Base-by-base conservation (phyloP, 2,113 vertebrate genomes). In the Cheilinus undulatus region DNA sequence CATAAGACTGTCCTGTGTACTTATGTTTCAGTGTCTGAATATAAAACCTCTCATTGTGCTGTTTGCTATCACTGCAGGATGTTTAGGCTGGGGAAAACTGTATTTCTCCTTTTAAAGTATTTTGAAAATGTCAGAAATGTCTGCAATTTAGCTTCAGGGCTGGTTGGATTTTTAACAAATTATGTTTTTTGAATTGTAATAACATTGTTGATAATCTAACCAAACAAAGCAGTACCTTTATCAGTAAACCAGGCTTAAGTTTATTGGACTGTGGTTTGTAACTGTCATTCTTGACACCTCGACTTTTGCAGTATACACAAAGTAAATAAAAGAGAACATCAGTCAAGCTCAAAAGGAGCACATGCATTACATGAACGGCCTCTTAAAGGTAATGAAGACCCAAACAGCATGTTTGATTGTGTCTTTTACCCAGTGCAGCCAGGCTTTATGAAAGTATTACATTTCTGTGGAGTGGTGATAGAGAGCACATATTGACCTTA, bases 401-500 rank as follows among this genome's bases (percentile, higher is more conserved):
- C 28, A 30, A 30, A 5, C 28, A 30, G 7, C 32, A 10, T 7
- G 8, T 34, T 34, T 7, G 32, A 34, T 34, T 34, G 3, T 10
- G 32, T 34, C 32, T 34, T 34, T n/a, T 34, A 34, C 4, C 28
- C 4, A 32, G 30, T 3, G 7, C 30, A 32, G 10, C 32, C 32
- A 10, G 32, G 8, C 32, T 10, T 34, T 34, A 5, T 11, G 8
- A 34, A 11, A 34, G 8, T 42, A 17, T 19, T 15, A 17, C 2
- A 42, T 30, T 19, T 50, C n/a, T 60, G 26, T 24, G 3, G 26
- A 34, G 20, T 46, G 22, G n/a, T 43, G 13, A 9, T 52, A 34
- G 20, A 40, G 6, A 20, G 24, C 3, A 0, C 19, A 73, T 43
- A 65, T 93, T 94, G 94, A 93, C 95, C 92, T 72, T 86, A 61